A percentile compares a stretch with the other conserved stretches of the same genome.
phyloP scores from a whole-genome alignment of 2,113 vertebrate genomes.

The Semnornis frantzii region DNA sequence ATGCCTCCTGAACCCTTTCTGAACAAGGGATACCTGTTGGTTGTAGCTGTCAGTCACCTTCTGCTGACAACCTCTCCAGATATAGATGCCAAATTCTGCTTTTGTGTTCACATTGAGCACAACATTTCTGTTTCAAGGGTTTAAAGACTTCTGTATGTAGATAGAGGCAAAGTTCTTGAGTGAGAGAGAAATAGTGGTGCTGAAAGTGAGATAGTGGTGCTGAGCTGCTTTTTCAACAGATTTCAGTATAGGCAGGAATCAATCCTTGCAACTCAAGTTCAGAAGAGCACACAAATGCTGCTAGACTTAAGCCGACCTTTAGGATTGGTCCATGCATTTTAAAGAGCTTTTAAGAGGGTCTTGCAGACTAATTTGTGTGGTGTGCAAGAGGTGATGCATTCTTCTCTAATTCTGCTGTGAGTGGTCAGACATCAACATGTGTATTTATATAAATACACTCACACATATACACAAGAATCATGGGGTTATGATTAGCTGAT shows the following conservation, averaged over 20 bases:
- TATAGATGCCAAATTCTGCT: neutral
- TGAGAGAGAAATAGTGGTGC: neutral
- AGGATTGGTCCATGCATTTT: neutral
- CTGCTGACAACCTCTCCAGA: neutral
- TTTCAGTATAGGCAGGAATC: neutral
- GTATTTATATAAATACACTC: constrained; percentile 22
- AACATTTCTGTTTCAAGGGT: no score
- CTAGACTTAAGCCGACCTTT: neutral
- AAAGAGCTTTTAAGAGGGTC: neutral
- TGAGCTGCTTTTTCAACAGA: neutral
- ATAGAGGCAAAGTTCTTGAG: neutral
- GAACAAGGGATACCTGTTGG: neutral
- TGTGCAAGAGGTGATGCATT: constrained; percentile 10
- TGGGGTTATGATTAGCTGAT: constrained; percentile 68
- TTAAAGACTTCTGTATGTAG: neutral
- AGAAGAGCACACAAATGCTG: neutral
- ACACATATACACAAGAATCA: constrained; percentile 46
- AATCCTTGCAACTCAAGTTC: neutral
- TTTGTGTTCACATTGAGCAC: no score
- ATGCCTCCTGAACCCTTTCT: neutral
- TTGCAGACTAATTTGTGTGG: constrained; percentile 7
- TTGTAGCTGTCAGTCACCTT: neutral
- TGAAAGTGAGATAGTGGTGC: neutral
- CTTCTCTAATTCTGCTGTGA: constrained; percentile 53
- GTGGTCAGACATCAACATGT: constrained; percentile 26